Conservation (phyloP, 2,888 invertebrate genomes). For the Scotopteryx bipunctaria region DNA sequence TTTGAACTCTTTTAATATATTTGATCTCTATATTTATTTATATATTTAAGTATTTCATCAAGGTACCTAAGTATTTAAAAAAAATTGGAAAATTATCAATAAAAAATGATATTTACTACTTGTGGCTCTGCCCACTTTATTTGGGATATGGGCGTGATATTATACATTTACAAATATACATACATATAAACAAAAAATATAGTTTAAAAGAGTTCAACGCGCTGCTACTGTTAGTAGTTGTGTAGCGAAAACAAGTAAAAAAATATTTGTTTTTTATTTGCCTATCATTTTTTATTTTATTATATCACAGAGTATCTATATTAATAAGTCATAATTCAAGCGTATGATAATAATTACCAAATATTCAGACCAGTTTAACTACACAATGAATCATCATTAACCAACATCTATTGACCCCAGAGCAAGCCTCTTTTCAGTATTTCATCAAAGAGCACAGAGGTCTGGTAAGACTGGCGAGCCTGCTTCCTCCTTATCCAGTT, state of each 20-base stretch:
- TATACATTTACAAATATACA: too few species aligned
- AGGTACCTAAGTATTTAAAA: too few species aligned
- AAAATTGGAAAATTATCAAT: too few species aligned
- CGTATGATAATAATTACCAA: constrained; percentile 14
- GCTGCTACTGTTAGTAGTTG: constrained; percentile 3
- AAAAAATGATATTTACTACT: too few species aligned
- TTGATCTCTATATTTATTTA: neutral
- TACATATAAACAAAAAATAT: too few species aligned
- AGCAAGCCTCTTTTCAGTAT: constrained; percentile 20
- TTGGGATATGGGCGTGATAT: too few species aligned
- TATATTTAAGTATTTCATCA: too few species aligned
- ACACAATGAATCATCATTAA: constrained; percentile 18
- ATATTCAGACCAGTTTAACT: constrained; percentile 16
- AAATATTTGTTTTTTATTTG: too few species aligned
- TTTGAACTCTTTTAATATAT: constrained; percentile 8
- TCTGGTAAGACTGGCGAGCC: constrained; percentile 43
- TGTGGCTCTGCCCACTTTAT: too few species aligned
- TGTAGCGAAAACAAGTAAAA: too few species aligned
- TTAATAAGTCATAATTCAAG: constrained; percentile 3
- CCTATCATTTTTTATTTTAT: too few species aligned
- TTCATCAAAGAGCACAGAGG: constrained; percentile 37
- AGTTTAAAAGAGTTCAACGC: constrained; percentile 30
- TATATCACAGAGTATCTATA: too few species aligned
- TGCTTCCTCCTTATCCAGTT: constrained; percentile 53
- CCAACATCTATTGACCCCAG: constrained; percentile 27